phyloP scores from a whole-genome alignment of 92 coral and sea anemone species.

The Diadumene lineata region DNA sequence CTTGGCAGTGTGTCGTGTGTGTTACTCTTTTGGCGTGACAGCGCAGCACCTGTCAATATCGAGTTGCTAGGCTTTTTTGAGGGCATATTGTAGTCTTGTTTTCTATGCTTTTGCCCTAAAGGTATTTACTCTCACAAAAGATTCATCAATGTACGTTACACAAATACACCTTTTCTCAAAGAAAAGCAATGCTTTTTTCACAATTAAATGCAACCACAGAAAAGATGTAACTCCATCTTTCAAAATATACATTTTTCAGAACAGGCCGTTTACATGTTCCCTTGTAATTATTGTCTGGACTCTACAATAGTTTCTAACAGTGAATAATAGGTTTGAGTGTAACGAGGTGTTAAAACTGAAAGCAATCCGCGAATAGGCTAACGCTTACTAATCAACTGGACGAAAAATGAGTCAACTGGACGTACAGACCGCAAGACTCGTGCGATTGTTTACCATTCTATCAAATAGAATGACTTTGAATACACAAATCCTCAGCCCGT shows the following conservation, averaged over 20 bases:
- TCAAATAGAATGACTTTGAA: conserved; percentile 67
- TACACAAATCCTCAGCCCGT: conserved; percentile 57
- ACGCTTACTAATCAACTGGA: neutral
- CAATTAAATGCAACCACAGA: neutral
- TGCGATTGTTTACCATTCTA: conserved; percentile 62
- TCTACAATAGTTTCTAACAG: neutral
- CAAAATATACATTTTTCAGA: too few species aligned
- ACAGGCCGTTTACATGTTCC: neutral
- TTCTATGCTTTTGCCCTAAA: conserved; percentile 33
- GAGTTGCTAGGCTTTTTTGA: conserved; percentile 46
- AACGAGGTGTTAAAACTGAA: neutral
- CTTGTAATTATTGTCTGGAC: neutral
- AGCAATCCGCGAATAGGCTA: neutral
- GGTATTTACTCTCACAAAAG: conserved; percentile 3
- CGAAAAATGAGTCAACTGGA: neutral
- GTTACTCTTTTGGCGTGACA: conserved; percentile 29
- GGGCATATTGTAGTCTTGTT: conserved; percentile 33
- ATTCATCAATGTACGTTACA: neutral
- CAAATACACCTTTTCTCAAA: neutral
- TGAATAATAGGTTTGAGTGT: neutral
- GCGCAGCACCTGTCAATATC: conserved; percentile 24
- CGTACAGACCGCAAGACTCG: neutral
- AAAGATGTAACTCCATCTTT: too few species aligned
- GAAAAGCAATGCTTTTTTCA: neutral
- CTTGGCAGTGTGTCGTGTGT: neutral